Percentiles rank a stretch among this genome's conserved stretches.
phyloP scores from a whole-genome alignment of 2,888 invertebrate genomes.

The Rotaria macrura region DNA sequence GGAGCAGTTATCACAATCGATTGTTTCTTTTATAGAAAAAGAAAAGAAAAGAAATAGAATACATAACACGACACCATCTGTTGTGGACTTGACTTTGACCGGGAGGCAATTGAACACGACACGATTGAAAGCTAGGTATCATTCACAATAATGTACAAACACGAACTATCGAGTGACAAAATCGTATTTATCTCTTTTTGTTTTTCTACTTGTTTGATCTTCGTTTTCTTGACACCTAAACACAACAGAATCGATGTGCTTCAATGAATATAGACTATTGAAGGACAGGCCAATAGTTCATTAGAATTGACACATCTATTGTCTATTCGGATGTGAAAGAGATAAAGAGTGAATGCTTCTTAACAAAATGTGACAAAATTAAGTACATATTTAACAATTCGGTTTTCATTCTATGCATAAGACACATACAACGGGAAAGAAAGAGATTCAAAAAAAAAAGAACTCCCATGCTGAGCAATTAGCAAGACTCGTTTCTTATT shows the following conservation, averaged over 20 bases:
- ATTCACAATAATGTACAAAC: background rate
- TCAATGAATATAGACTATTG: background rate
- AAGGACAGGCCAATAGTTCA: background rate
- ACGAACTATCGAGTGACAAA: conserved; percentile 10
- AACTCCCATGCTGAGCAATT: background rate
- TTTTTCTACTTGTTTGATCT: conserved; percentile 13
- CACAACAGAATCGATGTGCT: conserved; percentile 1
- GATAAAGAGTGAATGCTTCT: conserved; percentile 3
- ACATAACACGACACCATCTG: background rate
- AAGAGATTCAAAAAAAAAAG: background rate
- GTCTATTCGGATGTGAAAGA: background rate
- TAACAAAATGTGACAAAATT: background rate
- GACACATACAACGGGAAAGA: too few relatives aligned
- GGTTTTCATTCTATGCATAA: background rate
- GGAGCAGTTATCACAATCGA: background rate
- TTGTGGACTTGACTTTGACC: background rate
- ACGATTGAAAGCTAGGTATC: background rate
- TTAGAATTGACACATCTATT: background rate
- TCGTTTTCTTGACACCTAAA: background rate
- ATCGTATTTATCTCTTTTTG: conserved; percentile 3
- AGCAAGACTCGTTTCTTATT: background rate
- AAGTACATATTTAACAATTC: background rate
- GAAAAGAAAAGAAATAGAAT: background rate
- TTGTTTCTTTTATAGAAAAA: background rate
- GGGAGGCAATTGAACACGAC: background rate